Conservation (phyloP, 2,797 vertebrate genomes). For the Rhyacichthys aspro region DNA sequence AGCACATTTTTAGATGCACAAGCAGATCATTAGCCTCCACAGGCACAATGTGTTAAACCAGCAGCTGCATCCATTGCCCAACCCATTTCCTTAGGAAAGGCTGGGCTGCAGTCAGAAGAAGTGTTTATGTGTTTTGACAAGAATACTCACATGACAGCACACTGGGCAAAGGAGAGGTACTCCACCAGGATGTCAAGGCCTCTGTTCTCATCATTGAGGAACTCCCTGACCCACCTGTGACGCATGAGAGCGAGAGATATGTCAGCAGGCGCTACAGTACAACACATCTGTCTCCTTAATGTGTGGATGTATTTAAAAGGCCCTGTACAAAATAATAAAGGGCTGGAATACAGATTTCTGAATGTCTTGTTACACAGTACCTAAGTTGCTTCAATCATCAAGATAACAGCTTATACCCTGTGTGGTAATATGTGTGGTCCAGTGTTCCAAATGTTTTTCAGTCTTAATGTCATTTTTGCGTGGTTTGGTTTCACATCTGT, state of each 20-base stretch:
- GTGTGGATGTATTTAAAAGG: no score
- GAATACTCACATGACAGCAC: slow-evolving; percentile 93
- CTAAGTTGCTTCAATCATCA: not conserved
- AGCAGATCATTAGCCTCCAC: slow-evolving; percentile 42
- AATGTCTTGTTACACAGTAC: not conserved
- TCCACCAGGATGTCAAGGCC: slow-evolving; percentile 96
- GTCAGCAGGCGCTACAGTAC: slow-evolving; percentile 40
- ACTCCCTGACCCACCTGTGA: slow-evolving; percentile 96
- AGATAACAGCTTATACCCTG: not conserved
- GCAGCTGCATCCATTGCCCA: slow-evolving; percentile 45
- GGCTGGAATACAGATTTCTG: no score
- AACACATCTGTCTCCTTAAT: slow-evolving; percentile 41
- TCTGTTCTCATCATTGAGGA: slow-evolving; percentile 96
- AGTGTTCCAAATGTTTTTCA: not conserved
- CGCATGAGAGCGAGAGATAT: slow-evolving; percentile 23
- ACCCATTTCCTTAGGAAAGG: slow-evolving; percentile 46
- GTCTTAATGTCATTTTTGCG: not conserved
- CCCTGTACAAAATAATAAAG: no score
- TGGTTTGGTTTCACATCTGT: not conserved
- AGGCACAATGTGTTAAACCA: slow-evolving; percentile 33
- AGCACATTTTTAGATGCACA: slow-evolving; percentile 53
- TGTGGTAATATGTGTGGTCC: not conserved
- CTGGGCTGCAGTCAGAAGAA: slow-evolving; percentile 11
- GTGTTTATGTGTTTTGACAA: slow-evolving; percentile 9
- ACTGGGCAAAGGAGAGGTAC: slow-evolving; percentile 96